Evolutionary conservation across 2,888 invertebrate genomes (phyloP), one percentile per base, ranked within the genome.

Genomic region (Sphaeridia pumilis): DNA sequence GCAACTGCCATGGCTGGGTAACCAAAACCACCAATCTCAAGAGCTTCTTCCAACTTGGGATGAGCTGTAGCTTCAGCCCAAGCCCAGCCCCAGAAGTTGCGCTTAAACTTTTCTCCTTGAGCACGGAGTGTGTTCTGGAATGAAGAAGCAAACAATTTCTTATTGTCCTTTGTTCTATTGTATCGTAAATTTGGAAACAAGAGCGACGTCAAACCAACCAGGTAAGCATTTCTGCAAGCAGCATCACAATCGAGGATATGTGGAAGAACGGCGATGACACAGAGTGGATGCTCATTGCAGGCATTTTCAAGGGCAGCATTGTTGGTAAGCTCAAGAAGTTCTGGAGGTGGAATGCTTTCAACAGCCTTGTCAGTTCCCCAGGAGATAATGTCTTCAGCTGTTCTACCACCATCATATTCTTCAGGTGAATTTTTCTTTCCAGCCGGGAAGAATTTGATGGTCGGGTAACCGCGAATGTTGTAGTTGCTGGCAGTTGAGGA

Each of bases 1-100:
- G 97, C 83, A 20, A 92, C 93, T 4, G 93, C 94, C 84, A 99
- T 84, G 1, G 97, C 95, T 1, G 98, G 98, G 72, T 98, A 98
- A 10, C 98, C 98, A 72, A 98, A 98, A 4, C 82, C 98, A 58
- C 98, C 98, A 61, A 98, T 84, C 69, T 92, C 97, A 31, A 99
- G 71, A 0, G 89, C 80, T 58, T 82, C 82, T 70, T 98, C 98
- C 20, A 98, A 70, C 0, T 82, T 78, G 0, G 76, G 70, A 70
- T 98, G 95, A 1, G 84, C 77, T 10, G 83, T 87, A 38, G 90
- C 95, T 70, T 97, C 95, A 1, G 87, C 73, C 98, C 98, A 98
- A 12, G 88, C 75, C 94, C 95, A 97, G 56, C 76, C 76, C 68
- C 66, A 66, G 20, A 48, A 44, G 21, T 60, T 54, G 5, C 45